These are phyloP conservation scores for Quadriops clusia DNA, from an alignment of 2,888 invertebrate species.

Conservation along the genomic window DNA sequence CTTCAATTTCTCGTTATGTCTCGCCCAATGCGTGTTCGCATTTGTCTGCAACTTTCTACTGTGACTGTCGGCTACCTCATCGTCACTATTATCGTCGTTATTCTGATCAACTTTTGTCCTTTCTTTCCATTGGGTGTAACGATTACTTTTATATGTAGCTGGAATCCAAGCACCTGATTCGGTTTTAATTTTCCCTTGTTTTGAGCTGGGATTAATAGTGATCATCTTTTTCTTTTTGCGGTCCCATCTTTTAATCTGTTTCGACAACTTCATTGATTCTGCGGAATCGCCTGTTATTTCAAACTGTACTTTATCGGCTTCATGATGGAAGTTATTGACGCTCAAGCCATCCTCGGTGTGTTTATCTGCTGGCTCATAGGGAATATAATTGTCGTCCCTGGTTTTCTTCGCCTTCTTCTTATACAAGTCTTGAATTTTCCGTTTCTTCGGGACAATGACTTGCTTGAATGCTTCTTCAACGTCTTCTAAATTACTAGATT, in stretches of 20 bases:
- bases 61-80: constrained; percentile 22
- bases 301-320: constrained; percentile 66
- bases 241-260: constrained; percentile 75
- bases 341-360: constrained; percentile 72
- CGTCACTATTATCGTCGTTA: constrained; percentile 38
- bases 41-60: constrained; percentile 27
- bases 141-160: constrained; percentile 84
- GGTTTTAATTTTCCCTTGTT: constrained; percentile 74
- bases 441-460: constrained; percentile 43
- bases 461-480: constrained; percentile 45
- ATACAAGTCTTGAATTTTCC: constrained; percentile 45
- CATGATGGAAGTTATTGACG: constrained; percentile 65
- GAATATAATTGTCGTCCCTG: constrained; percentile 73
- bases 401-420: constrained; percentile 44
- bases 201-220: constrained; percentile 43
- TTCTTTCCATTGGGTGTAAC: constrained; percentile 78
- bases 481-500: constrained; percentile 40
- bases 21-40: constrained; percentile 62
- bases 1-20: constrained; percentile 63
- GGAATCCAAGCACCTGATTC: constrained; percentile 94
- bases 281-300: constrained; percentile 77
- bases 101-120: constrained; percentile 48
- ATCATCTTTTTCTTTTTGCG: constrained; percentile 94
- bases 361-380: constrained; percentile 73
- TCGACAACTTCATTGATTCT: constrained; percentile 46